phyloP scores from a whole-genome alignment of 2,113 vertebrate species.

The Stigmatopora argus region DNA sequence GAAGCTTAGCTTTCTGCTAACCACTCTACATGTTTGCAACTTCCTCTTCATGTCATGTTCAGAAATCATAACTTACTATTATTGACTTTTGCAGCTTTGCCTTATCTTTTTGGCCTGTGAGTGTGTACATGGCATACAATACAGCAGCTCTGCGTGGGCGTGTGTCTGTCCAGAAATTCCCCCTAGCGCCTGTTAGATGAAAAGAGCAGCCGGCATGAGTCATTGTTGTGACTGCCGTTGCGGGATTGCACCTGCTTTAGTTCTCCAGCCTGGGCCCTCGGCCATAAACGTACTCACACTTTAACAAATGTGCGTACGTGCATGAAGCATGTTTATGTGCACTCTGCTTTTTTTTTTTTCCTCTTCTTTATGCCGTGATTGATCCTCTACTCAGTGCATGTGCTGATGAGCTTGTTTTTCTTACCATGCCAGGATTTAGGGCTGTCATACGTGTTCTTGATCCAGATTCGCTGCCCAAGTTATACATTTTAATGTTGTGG shows the following conservation, averaged over 20 bases:
- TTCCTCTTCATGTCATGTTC: too few relatives aligned
- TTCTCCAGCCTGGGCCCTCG: slow-evolving; percentile 21
- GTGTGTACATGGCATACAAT: neutral
- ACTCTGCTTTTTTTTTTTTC: slow-evolving; percentile 40
- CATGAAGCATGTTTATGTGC: slow-evolving; percentile 7
- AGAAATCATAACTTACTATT: neutral
- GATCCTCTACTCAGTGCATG: slow-evolving; percentile 47
- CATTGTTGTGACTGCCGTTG: slow-evolving; percentile 53
- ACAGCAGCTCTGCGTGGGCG: neutral
- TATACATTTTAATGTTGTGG: slow-evolving; percentile 37
- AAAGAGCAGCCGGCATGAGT: slow-evolving; percentile 49
- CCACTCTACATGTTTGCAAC: too few relatives aligned
- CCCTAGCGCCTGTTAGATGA: slow-evolving; percentile 31
- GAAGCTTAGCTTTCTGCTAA: too few relatives aligned
- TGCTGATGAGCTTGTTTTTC: slow-evolving; percentile 39
- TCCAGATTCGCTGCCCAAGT: slow-evolving; percentile 27
- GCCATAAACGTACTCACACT: slow-evolving; percentile 17
- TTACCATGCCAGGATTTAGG: slow-evolving; percentile 44
- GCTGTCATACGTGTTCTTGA: slow-evolving; percentile 40
- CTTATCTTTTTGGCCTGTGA: neutral
- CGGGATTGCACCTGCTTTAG: slow-evolving; percentile 40
- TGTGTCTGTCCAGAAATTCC: slow-evolving; percentile 34
- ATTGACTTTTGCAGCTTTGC: neutral
- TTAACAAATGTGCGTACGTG: neutral
- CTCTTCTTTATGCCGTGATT: slow-evolving; percentile 39